A percentile compares a stretch with the other conserved stretches of the same genome.
Evolutionary conservation across 2,888 invertebrate species (phyloP).

Genomic region (Drosophila mercatorum): DNA sequence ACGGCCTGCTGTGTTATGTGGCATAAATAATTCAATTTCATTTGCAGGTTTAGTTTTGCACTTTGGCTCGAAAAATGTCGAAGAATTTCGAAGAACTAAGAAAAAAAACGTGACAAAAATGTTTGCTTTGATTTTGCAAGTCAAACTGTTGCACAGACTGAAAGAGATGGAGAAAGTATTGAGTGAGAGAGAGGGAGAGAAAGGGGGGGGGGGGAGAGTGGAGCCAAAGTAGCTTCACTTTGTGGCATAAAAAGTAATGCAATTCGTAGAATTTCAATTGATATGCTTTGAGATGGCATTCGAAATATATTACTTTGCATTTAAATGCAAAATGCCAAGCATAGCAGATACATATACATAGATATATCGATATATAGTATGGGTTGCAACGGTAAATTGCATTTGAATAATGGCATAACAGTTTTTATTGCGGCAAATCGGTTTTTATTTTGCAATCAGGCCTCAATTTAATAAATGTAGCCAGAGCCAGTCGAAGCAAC

Average conservation of each 20-base stretch:
- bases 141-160: neutral
- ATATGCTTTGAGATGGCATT: conserved; percentile 19
- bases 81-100: neutral
- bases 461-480: conserved; percentile 23
- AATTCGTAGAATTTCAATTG: conserved; percentile 14
- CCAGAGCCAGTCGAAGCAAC: conserved; percentile 5
- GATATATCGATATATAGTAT: neutral
- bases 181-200: neutral
- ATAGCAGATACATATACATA: neutral
- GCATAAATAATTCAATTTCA: conserved; percentile 11
- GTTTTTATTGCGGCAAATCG: conserved; percentile 30
- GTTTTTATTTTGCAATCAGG: conserved; percentile 32
- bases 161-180: neutral
- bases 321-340: conserved; percentile 6
- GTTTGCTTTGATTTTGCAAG: neutral
- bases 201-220: no score
- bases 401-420: conserved; percentile 33
- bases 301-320: conserved; percentile 4
- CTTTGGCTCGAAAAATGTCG: neutral
- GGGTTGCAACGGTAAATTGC: conserved; percentile 21
- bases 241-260: neutral
- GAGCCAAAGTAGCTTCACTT: neutral
- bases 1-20: neutral
- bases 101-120: conserved; percentile 12
- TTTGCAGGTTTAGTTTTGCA: conserved; percentile 5